phyloP scores from a whole-genome alignment of 2,888 invertebrate species.

The Pristionchus exspectatus region DNA sequence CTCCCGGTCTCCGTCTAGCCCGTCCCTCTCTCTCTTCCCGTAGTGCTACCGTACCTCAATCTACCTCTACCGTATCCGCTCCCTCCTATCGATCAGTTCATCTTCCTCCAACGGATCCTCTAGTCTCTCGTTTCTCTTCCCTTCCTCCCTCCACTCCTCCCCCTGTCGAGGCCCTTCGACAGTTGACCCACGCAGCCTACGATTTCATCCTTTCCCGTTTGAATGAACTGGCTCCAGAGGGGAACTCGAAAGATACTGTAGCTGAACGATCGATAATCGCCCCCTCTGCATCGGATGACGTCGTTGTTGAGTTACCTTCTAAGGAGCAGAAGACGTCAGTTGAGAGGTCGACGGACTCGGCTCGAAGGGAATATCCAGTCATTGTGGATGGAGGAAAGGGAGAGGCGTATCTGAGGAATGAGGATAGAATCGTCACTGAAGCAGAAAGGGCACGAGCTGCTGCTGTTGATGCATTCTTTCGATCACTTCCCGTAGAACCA shows the following conservation, averaged over 20 bases:
- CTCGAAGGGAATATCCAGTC: conserved; percentile 10
- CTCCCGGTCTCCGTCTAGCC: neutral
- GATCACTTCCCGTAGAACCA: conserved; percentile 34
- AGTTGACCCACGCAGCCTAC: conserved; percentile 48
- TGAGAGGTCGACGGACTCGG: neutral
- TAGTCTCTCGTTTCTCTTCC: conserved; percentile 47
- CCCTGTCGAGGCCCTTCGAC: conserved; percentile 37
- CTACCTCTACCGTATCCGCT: neutral
- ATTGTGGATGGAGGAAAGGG: conserved; percentile 7
- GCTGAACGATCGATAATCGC: conserved; percentile 25
- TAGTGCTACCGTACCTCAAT: conserved; percentile 1
- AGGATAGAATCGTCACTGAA: conserved; percentile 1
- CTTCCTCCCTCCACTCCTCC: conserved; percentile 48
- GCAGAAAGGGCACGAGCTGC: neutral
- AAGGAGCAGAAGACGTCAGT: conserved; percentile 31
- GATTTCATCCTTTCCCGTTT: conserved; percentile 48
- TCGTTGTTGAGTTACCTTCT: neutral
- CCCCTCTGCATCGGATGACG: neutral
- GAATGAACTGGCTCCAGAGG: conserved; percentile 32
- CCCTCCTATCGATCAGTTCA: conserved; percentile 47
- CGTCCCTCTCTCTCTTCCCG: conserved; percentile 46
- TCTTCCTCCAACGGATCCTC: conserved; percentile 47
- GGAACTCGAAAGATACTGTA: conserved; percentile 45
- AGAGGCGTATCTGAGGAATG: conserved; percentile 50
- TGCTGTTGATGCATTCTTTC: conserved; percentile 44